These are phyloP conservation scores for Archaeoteleia sp. DNA, from an alignment of 2,888 invertebrate genomes.

Conservation along the genomic window DNA sequence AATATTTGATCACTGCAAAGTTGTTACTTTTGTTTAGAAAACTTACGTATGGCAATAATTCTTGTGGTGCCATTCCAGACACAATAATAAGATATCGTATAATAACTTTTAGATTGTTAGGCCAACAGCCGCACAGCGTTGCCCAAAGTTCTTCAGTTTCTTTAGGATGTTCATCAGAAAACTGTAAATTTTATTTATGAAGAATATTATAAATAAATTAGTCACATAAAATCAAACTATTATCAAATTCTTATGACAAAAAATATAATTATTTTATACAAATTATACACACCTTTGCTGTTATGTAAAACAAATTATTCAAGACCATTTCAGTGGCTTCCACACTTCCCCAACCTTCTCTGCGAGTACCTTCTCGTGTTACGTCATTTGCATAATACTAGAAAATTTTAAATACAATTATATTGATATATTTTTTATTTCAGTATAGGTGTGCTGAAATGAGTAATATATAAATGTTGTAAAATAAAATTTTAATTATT, in stretches of 20 bases:
- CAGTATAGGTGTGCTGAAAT: no score
- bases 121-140: constrained; percentile 96
- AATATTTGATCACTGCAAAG: neutral
- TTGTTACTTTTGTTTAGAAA: no score
- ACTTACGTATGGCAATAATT: constrained; percentile 93
- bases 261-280: neutral
- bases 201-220: constrained; percentile 3
- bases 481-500: no score
- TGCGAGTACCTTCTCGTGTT: constrained; percentile 79
- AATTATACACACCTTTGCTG: constrained; percentile 85
- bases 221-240: constrained; percentile 2
- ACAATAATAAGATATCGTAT: constrained; percentile 96
- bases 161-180: constrained; percentile 95
- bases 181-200: constrained; percentile 77
- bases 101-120: constrained; percentile 97
- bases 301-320: constrained; percentile 98
- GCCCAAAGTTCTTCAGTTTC: constrained; percentile 98
- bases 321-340: constrained; percentile 99
- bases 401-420: constrained; percentile 43
- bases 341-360: constrained; percentile 97
- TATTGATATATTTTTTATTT: no score
- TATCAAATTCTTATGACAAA: neutral
- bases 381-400: constrained; percentile 75
- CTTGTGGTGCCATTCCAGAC: constrained; percentile 97
- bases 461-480: no score